Percentiles rank a stretch among this genome's conserved stretches.
Evolutionary conservation across 2,797 vertebrate genomes (phyloP).

Genomic region (Rousettus madagascariensis): DNA sequence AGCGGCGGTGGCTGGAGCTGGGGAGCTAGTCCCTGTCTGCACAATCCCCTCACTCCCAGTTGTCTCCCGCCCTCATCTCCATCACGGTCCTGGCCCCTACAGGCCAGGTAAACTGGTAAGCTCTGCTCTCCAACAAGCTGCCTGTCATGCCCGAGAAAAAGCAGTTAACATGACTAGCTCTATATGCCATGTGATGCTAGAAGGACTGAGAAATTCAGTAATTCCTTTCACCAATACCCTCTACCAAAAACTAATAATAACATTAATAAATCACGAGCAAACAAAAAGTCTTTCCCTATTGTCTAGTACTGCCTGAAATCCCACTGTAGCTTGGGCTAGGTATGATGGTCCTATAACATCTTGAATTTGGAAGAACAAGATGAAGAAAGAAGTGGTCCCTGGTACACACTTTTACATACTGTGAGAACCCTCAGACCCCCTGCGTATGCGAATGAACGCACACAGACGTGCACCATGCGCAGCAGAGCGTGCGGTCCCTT

Average conservation of each 20-base stretch:
- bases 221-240: neutral
- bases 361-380: neutral
- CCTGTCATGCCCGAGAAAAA: neutral
- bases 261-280: neutral
- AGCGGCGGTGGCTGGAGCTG: neutral
- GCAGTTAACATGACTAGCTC: neutral
- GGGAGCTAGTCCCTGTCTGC: fast-evolving
- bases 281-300: neutral
- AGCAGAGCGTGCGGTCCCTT: neutral
- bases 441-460: fast-evolving
- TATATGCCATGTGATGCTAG: neutral
- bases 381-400: neutral
- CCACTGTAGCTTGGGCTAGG: neutral
- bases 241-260: neutral
- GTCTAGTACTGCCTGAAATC: neutral
- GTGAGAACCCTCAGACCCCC: neutral
- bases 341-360: neutral
- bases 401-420: neutral
- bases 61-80: neutral
- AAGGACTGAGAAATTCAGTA: neutral
- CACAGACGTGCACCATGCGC: neutral
- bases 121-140: neutral
- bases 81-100: neutral
- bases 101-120: neutral
- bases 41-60: neutral